Conservation (phyloP, 2,888 invertebrate species). For the Eristalinus sepulchralis region DNA sequence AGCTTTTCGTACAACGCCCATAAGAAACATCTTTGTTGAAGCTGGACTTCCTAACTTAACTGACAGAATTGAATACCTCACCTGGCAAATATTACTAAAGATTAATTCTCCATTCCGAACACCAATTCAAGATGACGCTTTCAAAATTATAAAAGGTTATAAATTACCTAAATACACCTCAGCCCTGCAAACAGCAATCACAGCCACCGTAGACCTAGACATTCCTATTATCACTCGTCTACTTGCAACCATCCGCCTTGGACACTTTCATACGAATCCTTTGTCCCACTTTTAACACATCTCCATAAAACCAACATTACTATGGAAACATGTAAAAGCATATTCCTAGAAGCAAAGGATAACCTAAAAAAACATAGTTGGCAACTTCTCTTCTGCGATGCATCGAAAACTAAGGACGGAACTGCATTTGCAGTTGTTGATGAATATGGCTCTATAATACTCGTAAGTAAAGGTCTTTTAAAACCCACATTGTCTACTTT, state of each 20-base stretch:
- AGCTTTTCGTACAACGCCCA: constrained; percentile 27
- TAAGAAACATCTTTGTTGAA: constrained; percentile 27
- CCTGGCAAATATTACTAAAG: not conserved
- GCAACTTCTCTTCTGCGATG: constrained; percentile 16
- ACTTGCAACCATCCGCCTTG: too few relatives aligned
- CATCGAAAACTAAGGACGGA: constrained; percentile 7
- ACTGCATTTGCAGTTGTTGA: not conserved
- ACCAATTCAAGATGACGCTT: not conserved
- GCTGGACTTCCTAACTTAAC: constrained; percentile 19
- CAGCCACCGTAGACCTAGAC: not conserved
- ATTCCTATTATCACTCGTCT: not conserved
- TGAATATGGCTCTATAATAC: too few relatives aligned
- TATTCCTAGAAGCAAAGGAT: not conserved
- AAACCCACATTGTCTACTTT: too few relatives aligned
- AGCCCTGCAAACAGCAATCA: too few relatives aligned
- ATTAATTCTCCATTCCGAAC: not conserved
- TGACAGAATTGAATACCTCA: constrained; percentile 16
- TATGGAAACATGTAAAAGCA: not conserved
- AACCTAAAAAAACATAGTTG: not conserved
- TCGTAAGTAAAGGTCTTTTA: too few relatives aligned
- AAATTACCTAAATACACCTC: too few relatives aligned
- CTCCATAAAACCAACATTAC: not conserved
- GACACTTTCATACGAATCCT: not conserved
- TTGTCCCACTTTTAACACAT: not conserved
- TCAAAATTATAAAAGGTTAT: too few relatives aligned